Evolutionary conservation across 2,797 vertebrate species (phyloP), one percentile per base, ranked within the genome.

Genomic region (Argentina silus): DNA sequence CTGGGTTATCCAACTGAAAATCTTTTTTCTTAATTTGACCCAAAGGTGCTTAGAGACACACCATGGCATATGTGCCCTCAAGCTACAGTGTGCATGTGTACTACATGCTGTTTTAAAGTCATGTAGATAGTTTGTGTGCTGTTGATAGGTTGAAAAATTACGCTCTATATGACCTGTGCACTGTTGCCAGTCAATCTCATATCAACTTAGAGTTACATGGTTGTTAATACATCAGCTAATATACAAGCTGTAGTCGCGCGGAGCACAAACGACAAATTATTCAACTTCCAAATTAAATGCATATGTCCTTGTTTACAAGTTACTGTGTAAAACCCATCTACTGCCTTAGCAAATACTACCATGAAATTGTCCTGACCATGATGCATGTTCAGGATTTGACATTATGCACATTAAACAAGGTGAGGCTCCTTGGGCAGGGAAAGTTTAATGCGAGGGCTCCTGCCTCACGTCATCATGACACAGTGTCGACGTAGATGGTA

Each of bases 391-490:
- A 72, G 67, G 55, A 76, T 69, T 59, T 66, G 1, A 12, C 75
- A 72, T 81, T 76, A 45, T 83, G 74, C 67, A 81, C 69, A 77
- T 67, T 79, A 85, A 86, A 88, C 80, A 85, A 75, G 65, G 76
- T 77, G 61, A 67, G 65, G 81, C 80, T 76, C 72, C 76, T 86
- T 47, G 51, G 67, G 70, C 61, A 42, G 53, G 71, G 72, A 45
- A 10, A 57, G 70, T 62, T 65, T 76, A 73, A 81, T 81, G 15
- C 71, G 73, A 69, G 74, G 53, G 81, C 67, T 73, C n/a, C 67
- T 42, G 73, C 68, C 65, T 69, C 76, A 85, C 69, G 73, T 90
- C 85, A 86, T 87, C 23, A 72, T 77, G 84, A 83, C 87, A 87
- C 73, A 75, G 79, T 45, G 55, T 74, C 14, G 73, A 84, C 70